A percentile compares a stretch with the other conserved stretches of the same genome.
Evolutionary conservation across 2,888 invertebrate genomes (phyloP).

Genomic region (Candidula unifasciata): DNA sequence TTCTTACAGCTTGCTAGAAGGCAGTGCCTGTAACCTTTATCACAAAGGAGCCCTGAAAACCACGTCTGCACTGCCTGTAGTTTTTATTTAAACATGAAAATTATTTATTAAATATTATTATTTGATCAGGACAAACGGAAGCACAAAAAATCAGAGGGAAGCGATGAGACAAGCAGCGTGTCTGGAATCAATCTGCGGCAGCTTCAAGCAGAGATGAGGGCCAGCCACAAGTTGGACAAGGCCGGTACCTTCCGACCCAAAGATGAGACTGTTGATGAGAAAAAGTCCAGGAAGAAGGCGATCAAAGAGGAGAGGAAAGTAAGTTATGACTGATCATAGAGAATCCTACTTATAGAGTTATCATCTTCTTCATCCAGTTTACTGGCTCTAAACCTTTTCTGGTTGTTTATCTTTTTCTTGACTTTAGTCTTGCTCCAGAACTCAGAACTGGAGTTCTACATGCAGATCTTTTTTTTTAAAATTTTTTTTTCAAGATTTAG

Average conservation of each 20-base stretch:
- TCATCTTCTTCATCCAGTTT: background rate
- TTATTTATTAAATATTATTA: background rate
- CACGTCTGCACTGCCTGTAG: too few relatives aligned
- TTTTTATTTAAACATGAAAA: too few relatives aligned
- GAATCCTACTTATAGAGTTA: too few relatives aligned
- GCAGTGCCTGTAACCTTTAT: too few relatives aligned
- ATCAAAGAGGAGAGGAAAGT: constrained; percentile 75
- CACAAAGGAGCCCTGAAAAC: too few relatives aligned
- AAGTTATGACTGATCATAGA: background rate
- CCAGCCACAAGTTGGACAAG: constrained; percentile 59
- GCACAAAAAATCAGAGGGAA: constrained; percentile 65
- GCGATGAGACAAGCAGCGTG: constrained; percentile 61
- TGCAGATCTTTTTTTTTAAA: too few relatives aligned
- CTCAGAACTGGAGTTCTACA: background rate
- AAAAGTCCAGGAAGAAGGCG: constrained; percentile 71
- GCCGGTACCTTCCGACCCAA: constrained; percentile 69
- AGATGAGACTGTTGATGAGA: constrained; percentile 74
- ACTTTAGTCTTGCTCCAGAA: too few relatives aligned
- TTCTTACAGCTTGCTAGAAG: too few relatives aligned
- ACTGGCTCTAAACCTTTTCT: background rate
- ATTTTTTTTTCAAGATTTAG: too few relatives aligned
- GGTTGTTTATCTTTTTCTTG: background rate
- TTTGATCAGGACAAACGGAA: constrained; percentile 60
- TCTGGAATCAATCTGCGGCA: constrained; percentile 70
- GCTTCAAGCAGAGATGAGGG: constrained; percentile 62